phyloP scores from a whole-genome alignment of 1,140 invertebrate genomes.

The Microplitis mediator region DNA sequence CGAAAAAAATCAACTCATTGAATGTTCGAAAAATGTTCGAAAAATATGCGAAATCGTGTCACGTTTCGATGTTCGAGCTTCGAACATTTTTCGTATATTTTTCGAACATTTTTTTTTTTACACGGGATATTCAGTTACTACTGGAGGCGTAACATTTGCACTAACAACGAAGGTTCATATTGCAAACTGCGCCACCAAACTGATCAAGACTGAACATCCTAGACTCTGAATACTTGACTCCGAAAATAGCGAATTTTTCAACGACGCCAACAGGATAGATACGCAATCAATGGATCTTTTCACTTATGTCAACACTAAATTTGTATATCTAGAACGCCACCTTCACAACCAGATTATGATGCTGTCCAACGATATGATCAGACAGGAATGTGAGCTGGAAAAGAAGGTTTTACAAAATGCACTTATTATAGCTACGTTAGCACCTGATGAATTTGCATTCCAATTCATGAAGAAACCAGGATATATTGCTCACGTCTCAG shows the following conservation, averaged over 20 bases:
- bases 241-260: background rate
- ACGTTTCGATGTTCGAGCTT: too few species aligned
- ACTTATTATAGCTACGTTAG: slow-evolving; percentile 17
- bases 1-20: too few species aligned
- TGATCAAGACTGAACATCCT: slow-evolving; percentile 11
- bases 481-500: slow-evolving; percentile 33
- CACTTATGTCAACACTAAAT: background rate
- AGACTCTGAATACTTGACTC: background rate
- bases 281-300: slow-evolving; percentile 4
- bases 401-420: background rate
- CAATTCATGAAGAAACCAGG: slow-evolving; percentile 36
- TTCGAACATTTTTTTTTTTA: too few species aligned
- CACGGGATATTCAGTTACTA: too few species aligned
- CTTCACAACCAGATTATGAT: background rate
- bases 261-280: background rate
- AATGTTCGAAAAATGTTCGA: too few species aligned
- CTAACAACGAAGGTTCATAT: background rate
- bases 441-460: slow-evolving; percentile 38
- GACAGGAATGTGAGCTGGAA: slow-evolving; percentile 31
- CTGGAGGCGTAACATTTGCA: slow-evolving; percentile 1
- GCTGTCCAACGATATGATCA: background rate
- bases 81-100: too few species aligned
- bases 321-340: background rate
- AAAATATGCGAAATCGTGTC: too few species aligned
- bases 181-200: background rate